A percentile compares a stretch with the other conserved stretches of the same genome.
Evolutionary conservation across 2,113 vertebrate species (phyloP).

Genomic region (Chlamydotis undulata): DNA sequence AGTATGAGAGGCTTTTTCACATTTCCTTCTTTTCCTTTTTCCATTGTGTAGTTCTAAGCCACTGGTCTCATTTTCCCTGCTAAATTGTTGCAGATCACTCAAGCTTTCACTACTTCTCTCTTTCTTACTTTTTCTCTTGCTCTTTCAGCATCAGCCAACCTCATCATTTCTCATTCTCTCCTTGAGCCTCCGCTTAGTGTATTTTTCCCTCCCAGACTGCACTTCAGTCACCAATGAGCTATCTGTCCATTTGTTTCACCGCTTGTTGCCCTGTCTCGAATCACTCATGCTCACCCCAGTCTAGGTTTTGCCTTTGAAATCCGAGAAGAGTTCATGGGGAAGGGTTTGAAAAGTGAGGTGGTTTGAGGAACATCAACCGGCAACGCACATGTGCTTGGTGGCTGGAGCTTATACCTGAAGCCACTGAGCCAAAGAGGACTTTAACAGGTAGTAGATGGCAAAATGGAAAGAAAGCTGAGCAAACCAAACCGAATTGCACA

Average conservation of each 20-base stretch:
- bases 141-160: neutral
- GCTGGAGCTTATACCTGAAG: neutral
- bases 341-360: neutral
- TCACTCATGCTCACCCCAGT: neutral
- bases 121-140: neutral
- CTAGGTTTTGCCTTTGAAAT: neutral
- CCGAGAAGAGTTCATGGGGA: neutral
- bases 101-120: neutral
- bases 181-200: neutral
- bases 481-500: neutral
- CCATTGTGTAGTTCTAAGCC: neutral
- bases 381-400: neutral
- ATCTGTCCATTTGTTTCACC: neutral
- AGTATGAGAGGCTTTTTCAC: neutral
- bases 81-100: neutral
- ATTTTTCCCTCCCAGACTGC: neutral
- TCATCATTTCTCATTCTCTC: neutral
- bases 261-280: neutral
- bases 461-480: neutral
- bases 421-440: neutral
- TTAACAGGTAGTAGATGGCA: neutral
- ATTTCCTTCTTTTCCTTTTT: neutral
- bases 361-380: neutral
- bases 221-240: neutral
- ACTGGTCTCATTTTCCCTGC: neutral